Percentiles rank a stretch among this genome's conserved stretches.
These are phyloP conservation scores for Holacanthus passer DNA, from an alignment of 2,113 vertebrate genomes.

Conservation along the genomic window DNA sequence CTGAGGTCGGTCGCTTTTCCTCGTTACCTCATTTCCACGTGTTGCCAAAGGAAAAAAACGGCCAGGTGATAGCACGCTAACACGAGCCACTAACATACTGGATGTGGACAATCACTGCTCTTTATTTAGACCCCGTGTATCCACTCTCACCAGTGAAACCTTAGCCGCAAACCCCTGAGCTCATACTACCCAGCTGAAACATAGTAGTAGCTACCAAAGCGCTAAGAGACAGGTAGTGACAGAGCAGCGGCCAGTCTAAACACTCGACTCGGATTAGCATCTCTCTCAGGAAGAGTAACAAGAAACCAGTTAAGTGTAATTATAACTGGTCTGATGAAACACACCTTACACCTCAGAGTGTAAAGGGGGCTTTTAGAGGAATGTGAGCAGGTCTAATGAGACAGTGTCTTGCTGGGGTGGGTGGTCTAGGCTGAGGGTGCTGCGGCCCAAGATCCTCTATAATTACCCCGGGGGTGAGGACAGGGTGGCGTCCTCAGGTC, in stretches of 20 bases:
- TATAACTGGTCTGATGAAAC: slow-evolving; percentile 63
- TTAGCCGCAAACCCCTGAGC: slow-evolving; percentile 42
- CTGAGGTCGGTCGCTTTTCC: slow-evolving; percentile 25
- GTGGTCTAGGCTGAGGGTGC: slow-evolving; percentile 60
- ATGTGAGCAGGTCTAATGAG: slow-evolving; percentile 52
- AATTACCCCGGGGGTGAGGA: slow-evolving; percentile 83
- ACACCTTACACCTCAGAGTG: slow-evolving; percentile 65
- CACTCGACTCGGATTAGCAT: slow-evolving; percentile 59
- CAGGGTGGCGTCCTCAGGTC: slow-evolving; percentile 83
- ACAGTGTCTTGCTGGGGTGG: slow-evolving; percentile 44
- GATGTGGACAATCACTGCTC: slow-evolving; percentile 51
- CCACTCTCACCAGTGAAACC: slow-evolving; percentile 52
- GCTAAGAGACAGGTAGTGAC: slow-evolving; percentile 71
- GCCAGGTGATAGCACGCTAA: slow-evolving; percentile 56
- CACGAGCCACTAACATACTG: slow-evolving; percentile 36
- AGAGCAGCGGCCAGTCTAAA: slow-evolving; percentile 65
- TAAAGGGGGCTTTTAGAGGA: slow-evolving; percentile 28
- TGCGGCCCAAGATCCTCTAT: slow-evolving; percentile 75
- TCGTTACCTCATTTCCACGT: slow-evolving; percentile 43
- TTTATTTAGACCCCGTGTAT: slow-evolving; percentile 67
- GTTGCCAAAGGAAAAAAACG: slow-evolving; percentile 44
- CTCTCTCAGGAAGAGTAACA: slow-evolving; percentile 54
- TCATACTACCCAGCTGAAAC: slow-evolving; percentile 51
- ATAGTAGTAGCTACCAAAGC: slow-evolving; percentile 30
- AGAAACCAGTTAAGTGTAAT: slow-evolving; percentile 63